Conservation (phyloP, 1,140 invertebrate genomes). For the Bombus huntii region DNA sequence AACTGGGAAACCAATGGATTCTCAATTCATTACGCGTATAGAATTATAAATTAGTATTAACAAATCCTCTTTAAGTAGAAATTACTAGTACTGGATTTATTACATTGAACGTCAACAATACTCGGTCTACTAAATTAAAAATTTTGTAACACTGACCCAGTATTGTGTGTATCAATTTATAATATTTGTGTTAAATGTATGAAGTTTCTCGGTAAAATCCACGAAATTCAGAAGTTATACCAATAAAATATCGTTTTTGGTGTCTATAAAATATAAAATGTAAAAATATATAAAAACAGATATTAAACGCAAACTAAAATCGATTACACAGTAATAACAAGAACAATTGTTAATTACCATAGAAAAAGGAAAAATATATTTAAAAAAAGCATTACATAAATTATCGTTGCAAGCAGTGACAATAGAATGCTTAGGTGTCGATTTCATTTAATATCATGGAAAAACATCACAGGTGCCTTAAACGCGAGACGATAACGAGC, state of each 20-base stretch:
- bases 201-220: too few relatives aligned
- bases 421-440: neutral
- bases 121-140: too few relatives aligned
- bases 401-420: neutral
- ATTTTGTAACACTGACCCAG: too few relatives aligned
- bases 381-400: neutral
- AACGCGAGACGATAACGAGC: conserved; percentile 14
- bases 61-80: neutral
- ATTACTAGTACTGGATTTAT: neutral
- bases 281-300: neutral
- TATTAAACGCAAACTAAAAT: too few relatives aligned
- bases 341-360: too few relatives aligned
- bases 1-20: neutral
- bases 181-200: too few relatives aligned
- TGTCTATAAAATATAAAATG: neutral
- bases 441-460: neutral
- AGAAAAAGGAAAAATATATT: too few relatives aligned
- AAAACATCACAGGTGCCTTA: neutral
- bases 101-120: neutral
- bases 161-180: too few relatives aligned
- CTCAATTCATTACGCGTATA: neutral
- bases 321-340: too few relatives aligned
- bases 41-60: neutral
- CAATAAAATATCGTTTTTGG: neutral
- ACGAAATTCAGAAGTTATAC: neutral